Base-by-base conservation (phyloP, 2,888 invertebrate species). In the Acronicta psi region DNA sequence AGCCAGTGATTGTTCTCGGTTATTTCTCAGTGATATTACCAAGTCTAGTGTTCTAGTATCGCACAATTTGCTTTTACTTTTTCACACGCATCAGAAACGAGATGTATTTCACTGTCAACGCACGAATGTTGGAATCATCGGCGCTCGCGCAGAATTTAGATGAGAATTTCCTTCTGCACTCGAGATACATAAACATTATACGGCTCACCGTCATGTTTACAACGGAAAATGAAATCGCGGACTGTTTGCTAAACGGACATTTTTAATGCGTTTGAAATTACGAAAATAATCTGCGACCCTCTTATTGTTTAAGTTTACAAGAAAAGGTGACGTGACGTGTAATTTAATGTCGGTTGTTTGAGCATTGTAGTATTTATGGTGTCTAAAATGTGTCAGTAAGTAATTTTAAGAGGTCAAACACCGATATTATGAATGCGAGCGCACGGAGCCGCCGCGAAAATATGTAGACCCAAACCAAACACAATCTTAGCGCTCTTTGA, bases 121-220 rank as follows among this genome's bases (percentile, higher is more conserved):
- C 92, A 92, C 92, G 92, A 88, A 85, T 86, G 88, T 83, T 88
- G 86, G 89, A 88, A 89, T 90, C 91, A 91, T 85, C 89, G 87
- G 79, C 85, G 88, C 85, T 72, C 79, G 85, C 87, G 90, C 91
- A 89, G 94, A 93, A 94, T 93, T 85, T 84, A 86, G 90, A 94
- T 93, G 88, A 85, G 91, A 87, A 85, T 91, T 91, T 92, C 91
- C 92, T 92, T 82, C 88, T 87, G 85, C 82, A 85, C 69, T 86
- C 85, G 87, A 87, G 82, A 91, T 91, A 87, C 89, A 92, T 91
- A 90, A 90, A 92, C 90, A 92, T 91, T 87, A 89, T 87, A 85
- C 87, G 83, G 81, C 81, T 77, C 80, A 79, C 84, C 81, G 84
- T 88, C 90, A 88, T 93, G 93, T 92, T 92, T 86, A 93, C 92